Evolutionary conservation across 2,888 invertebrate genomes (phyloP).

Genomic region (Hyposoter didymator): DNA sequence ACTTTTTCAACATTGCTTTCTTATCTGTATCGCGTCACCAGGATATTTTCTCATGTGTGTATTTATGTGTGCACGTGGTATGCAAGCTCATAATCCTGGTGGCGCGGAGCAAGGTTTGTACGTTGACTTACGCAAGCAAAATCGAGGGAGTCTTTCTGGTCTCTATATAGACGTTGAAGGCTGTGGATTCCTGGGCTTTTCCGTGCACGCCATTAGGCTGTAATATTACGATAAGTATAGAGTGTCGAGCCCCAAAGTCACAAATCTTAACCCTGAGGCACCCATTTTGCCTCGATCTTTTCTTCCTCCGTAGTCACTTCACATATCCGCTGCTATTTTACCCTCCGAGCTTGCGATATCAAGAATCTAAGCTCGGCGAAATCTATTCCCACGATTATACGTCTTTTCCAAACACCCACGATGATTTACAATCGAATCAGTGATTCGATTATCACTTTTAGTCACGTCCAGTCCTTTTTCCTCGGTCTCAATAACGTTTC

Average conservation of each 20-base stretch:
- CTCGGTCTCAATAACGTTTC: neutral
- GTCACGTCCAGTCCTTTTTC: neutral
- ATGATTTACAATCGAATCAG: slow-evolving; percentile 30
- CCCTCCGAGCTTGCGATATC: slow-evolving; percentile 37
- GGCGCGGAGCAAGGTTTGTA: slow-evolving; percentile 3
- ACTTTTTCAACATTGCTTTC: slow-evolving; percentile 44
- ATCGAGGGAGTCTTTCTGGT: slow-evolving; percentile 16
- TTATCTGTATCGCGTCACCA: slow-evolving; percentile 35
- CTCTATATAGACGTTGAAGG: slow-evolving; percentile 10
- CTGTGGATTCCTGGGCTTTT: slow-evolving; percentile 24
- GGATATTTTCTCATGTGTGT: neutral
- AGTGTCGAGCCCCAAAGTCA: slow-evolving; percentile 47
- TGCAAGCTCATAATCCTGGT: slow-evolving; percentile 44
- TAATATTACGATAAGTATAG: slow-evolving; percentile 59
- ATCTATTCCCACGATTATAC: slow-evolving; percentile 32
- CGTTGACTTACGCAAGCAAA: slow-evolving; percentile 43
- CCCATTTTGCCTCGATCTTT: slow-evolving; percentile 23
- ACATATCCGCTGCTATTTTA: slow-evolving; percentile 7
- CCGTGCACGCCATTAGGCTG: slow-evolving; percentile 60
- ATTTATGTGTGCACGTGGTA: slow-evolving; percentile 12
- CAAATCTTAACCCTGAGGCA: slow-evolving; percentile 52
- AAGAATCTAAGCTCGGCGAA: neutral
- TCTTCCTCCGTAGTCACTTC: slow-evolving; percentile 10
- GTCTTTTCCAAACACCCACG: neutral
- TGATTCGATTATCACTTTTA: slow-evolving; percentile 8